Percentiles rank a stretch among this genome's conserved stretches.
Evolutionary conservation across 2,113 vertebrate species (phyloP).

Genomic region (Ranitomeya imitator): DNA sequence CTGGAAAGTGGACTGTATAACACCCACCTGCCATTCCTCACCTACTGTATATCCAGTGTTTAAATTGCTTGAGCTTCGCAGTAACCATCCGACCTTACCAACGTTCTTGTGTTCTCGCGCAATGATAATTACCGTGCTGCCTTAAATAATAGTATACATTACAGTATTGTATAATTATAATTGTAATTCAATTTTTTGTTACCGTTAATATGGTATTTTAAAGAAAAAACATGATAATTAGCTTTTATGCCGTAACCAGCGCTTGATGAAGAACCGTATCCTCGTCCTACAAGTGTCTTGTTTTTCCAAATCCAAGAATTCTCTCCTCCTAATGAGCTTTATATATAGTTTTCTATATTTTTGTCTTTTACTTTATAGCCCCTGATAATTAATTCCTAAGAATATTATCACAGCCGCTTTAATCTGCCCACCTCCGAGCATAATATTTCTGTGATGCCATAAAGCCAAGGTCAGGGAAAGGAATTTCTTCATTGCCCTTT

Average conservation of each 20-base stretch:
- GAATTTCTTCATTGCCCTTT: constrained; percentile 55
- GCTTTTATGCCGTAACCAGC: not conserved
- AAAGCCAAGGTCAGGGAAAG: constrained; percentile 59
- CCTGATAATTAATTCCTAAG: constrained; percentile 41
- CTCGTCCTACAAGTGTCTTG: not conserved
- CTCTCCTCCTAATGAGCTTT: constrained; percentile 17
- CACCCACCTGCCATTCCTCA: not conserved
- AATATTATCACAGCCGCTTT: constrained; percentile 11
- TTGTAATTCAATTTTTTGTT: constrained; percentile 8
- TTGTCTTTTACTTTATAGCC: constrained; percentile 31
- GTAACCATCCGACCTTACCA: not conserved
- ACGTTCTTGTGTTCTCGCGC: constrained; percentile 9
- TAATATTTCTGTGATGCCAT: constrained; percentile 67
- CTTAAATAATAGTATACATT: constrained; percentile 10
- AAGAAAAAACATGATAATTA: constrained; percentile 16
- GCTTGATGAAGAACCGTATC: not conserved
- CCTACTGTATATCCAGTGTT: not conserved
- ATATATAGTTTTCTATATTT: constrained; percentile 4
- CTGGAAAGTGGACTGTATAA: not conserved
- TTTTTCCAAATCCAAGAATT: not conserved
- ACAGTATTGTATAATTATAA: constrained; percentile 6
- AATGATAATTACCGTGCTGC: not conserved
- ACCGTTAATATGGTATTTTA: not conserved
- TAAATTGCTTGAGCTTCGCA: not conserved
- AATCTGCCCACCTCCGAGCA: not conserved